Evolutionary conservation across 2,113 vertebrate species (phyloP), one percentile per base, ranked within the genome.

Genomic region (Oreotragus oreotragus): DNA sequence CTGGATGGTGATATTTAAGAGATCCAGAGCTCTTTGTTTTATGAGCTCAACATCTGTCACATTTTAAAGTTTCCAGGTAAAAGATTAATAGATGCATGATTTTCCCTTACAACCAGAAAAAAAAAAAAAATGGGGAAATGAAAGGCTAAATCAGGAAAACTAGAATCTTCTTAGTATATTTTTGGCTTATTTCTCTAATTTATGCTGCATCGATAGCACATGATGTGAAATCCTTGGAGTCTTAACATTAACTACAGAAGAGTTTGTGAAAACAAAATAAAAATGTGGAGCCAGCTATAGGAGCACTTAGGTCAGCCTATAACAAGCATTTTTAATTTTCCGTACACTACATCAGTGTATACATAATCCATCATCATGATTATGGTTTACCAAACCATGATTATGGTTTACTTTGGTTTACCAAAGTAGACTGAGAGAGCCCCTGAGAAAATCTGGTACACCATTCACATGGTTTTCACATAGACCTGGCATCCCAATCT

Each of bases 61-160:
- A 19, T 4, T 70, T 83, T 85, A 87, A 94, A 84, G 36, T 77
- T 88, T 88, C 36, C 49, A 93, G 60, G 58, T 76, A 97, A 88
- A 96, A 95, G 49, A 88, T 73, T 79, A 81, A 93, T 17, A 90
- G 64, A 80, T 73, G 81, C 30, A 45, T n/a, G 60, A 60, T 89
- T 96, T 96, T 77, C 83, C 57, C 51, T 96, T 90, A 90, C n/a
- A 45, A 84, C 4, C 51, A n/a, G 91, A 90, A 90, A 90, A 79
- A 33, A 73, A 66, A 70, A 30, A 85, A 89, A 86, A 87, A 45
- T 45, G 23, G 45, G 51, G 21, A 64, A 91, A 89, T 21, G 36
- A 80, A 93, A 84, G 8, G 57, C 39, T 53, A 79, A 88, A 84
- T 15, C 17, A 84, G 43, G 51, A 93, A 89, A 95, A 47, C 13